Evolutionary conservation across 2,888 invertebrate genomes (phyloP).

Genomic region (Dioctria rufipes): DNA sequence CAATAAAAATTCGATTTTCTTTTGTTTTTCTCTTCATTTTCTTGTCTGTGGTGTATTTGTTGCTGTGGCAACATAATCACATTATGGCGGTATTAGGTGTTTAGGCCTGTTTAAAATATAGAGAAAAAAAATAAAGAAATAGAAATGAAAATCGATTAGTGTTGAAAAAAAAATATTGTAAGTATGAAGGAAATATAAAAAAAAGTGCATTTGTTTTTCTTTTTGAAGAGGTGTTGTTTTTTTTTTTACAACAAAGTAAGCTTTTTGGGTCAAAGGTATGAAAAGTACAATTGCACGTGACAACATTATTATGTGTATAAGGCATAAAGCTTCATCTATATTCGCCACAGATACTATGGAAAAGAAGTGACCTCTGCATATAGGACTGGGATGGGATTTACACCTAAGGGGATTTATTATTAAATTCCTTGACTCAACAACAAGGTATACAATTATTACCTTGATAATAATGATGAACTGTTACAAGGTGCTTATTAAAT

Average conservation of each 20-base stretch:
- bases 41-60: constrained; percentile 9
- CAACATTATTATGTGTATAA: neutral
- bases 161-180: too few relatives aligned
- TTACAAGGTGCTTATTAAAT: constrained; percentile 36
- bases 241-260: neutral
- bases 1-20: constrained; percentile 2
- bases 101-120: constrained; percentile 5
- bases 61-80: constrained; percentile 41
- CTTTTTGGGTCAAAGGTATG: constrained; percentile 40
- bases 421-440: constrained; percentile 27
- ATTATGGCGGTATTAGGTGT: constrained; percentile 11
- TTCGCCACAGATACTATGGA: neutral
- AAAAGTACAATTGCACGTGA: constrained; percentile 19
- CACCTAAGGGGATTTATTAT: constrained; percentile 33
- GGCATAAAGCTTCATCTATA: neutral
- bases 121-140: constrained; percentile 4
- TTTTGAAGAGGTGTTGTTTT: neutral
- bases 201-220: neutral
- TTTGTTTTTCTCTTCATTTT: constrained; percentile 43
- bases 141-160: constrained; percentile 20
- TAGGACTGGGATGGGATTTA: constrained; percentile 6
- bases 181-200: neutral
- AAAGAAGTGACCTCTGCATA: constrained; percentile 20
- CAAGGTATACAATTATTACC: constrained; percentile 40
- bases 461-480: constrained; percentile 10